Evolutionary conservation across 2,888 invertebrate species (phyloP).

Genomic region (Imbricaverruca yamaguchii): DNA sequence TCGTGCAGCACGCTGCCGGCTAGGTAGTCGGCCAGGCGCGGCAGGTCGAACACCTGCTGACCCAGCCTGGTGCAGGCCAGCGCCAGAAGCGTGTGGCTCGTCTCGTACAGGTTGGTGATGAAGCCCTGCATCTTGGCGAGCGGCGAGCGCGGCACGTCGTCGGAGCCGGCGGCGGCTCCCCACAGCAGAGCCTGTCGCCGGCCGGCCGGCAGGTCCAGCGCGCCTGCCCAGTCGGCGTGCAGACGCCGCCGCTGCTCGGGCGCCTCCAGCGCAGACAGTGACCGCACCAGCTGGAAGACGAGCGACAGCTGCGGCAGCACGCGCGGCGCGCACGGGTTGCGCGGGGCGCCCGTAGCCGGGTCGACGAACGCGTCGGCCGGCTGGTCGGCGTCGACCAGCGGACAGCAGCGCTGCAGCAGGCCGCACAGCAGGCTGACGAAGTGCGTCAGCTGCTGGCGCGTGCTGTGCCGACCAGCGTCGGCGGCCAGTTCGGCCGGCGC

Average conservation of each 20-base stretch:
- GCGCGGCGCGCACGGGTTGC: constrained; percentile 5
- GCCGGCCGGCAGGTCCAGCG: not conserved
- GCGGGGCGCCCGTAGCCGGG: not conserved
- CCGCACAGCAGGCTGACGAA: not conserved
- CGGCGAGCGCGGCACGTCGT: constrained; percentile 40
- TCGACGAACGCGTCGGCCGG: not conserved
- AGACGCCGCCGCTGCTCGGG: constrained; percentile 43
- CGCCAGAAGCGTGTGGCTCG: constrained; percentile 70
- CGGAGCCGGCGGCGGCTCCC: not conserved
- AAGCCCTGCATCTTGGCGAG: constrained; percentile 78
- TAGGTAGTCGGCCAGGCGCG: constrained; percentile 65
- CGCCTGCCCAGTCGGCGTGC: constrained; percentile 24
- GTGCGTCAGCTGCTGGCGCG: not conserved
- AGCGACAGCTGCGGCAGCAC: constrained; percentile 29
- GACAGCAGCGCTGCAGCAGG: not conserved
- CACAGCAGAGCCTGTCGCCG: not conserved
- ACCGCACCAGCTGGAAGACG: constrained; percentile 24
- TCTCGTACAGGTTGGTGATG: constrained; percentile 67
- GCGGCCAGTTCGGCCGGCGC: not conserved
- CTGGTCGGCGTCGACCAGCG: not conserved
- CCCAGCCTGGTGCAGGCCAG: constrained; percentile 72
- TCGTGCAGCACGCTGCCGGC: constrained; percentile 62
- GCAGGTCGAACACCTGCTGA: constrained; percentile 71
- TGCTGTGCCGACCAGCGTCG: not conserved
- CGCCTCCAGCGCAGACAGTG: constrained; percentile 30